A percentile compares a stretch with the other conserved stretches of the same genome.
These are phyloP conservation scores for Holacanthella duospinosa DNA, from an alignment of 2,888 invertebrate genomes.

Conservation along the genomic window DNA sequence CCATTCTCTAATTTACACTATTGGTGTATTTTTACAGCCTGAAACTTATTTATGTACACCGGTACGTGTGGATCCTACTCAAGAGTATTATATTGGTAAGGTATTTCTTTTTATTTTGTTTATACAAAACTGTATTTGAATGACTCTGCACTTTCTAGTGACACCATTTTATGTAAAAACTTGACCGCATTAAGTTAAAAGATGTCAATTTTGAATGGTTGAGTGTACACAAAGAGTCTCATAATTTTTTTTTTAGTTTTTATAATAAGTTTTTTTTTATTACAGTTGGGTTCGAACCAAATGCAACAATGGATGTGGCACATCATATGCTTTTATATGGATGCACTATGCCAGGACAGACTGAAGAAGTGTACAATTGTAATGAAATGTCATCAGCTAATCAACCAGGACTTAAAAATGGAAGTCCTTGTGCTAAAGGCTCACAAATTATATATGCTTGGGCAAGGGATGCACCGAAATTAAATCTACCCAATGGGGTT, in stretches of 20 bases:
- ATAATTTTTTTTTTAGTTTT: not conserved
- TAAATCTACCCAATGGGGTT: slow-evolving; percentile 70
- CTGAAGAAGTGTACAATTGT: slow-evolving; percentile 71
- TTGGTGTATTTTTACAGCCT: slow-evolving; percentile 69
- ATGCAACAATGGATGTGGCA: slow-evolving; percentile 77
- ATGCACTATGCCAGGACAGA: slow-evolving; percentile 65
- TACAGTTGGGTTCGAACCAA: slow-evolving; percentile 85
- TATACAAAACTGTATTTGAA: not conserved
- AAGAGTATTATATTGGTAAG: slow-evolving; percentile 71
- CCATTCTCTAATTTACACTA: slow-evolving; percentile 24
- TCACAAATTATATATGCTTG: slow-evolving; percentile 83
- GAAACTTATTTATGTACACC: slow-evolving; percentile 87
- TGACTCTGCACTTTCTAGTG: not conserved
- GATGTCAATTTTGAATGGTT: too few relatives aligned
- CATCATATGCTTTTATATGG: slow-evolving; percentile 92
- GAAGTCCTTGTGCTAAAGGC: slow-evolving; percentile 62
- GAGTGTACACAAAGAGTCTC: too few relatives aligned
- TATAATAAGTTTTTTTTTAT: slow-evolving; percentile 40
- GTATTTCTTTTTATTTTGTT: not conserved
- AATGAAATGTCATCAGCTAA: slow-evolving; percentile 70
- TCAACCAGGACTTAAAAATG: slow-evolving; percentile 46
- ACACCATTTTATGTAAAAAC: too few relatives aligned
- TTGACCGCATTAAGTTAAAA: too few relatives aligned
- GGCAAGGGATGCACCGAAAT: slow-evolving; percentile 75
- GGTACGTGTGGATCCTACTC: slow-evolving; percentile 63